Conservation (phyloP, 2,888 invertebrate species). For the Sarcophaga rosellei region DNA sequence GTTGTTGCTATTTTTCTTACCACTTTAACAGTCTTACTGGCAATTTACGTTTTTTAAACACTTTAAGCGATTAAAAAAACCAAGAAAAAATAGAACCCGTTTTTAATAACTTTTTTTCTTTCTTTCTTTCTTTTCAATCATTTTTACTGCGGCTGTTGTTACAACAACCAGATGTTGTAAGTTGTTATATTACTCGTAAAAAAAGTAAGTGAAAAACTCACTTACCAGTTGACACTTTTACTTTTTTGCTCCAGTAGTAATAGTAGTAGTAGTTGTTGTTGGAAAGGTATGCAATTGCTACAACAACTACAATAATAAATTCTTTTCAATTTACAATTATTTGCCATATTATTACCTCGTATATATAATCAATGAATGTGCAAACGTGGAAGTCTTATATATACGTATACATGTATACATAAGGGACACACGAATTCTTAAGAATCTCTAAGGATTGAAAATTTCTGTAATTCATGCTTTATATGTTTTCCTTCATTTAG, state of each 20-base stretch:
- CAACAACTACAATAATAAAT: not conserved
- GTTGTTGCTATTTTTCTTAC: not conserved
- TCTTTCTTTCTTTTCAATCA: not conserved
- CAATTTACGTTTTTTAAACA: conserved; percentile 19
- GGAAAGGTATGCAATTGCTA: not conserved
- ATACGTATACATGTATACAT: too few species aligned
- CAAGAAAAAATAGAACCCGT: conserved; percentile 13
- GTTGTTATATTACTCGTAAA: not conserved
- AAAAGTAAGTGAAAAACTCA: conserved; percentile 19
- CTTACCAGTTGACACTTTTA: conserved; percentile 35
- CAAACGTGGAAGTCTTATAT: too few species aligned
- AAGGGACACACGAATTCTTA: too few species aligned
- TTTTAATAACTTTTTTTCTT: not conserved
- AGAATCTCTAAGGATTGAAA: too few species aligned
- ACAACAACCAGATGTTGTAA: conserved; percentile 35
- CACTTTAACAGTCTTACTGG: not conserved
- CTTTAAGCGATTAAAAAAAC: conserved; percentile 15
- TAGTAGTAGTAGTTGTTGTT: not conserved
- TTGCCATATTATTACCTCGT: too few species aligned
- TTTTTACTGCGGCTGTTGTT: conserved; percentile 13
- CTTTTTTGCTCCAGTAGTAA: not conserved
- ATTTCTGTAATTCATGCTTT: too few species aligned
- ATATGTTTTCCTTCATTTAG: too few species aligned
- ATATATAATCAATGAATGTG: too few species aligned
- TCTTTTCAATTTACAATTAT: conserved; percentile 23